Conservation (phyloP, 2,113 vertebrate species). For the Craseonycteris thonglongyai region DNA sequence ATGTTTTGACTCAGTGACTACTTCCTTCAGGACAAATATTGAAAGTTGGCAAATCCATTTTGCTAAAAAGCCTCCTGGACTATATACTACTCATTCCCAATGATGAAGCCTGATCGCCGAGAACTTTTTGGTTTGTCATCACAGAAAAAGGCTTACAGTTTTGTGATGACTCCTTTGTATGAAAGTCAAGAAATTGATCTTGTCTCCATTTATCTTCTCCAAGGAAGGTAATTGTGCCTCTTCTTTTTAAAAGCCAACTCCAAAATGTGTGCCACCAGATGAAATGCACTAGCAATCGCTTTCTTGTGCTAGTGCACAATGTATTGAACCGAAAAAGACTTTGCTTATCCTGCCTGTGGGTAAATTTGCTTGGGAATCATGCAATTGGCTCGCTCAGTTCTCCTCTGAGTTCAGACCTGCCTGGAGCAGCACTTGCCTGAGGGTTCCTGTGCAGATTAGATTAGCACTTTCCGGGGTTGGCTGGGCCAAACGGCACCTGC, state of each 20-base stretch:
- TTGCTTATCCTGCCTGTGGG: neutral
- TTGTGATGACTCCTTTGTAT: neutral
- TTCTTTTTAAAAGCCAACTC: slow-evolving; percentile 38
- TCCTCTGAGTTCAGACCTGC: neutral
- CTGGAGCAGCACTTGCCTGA: neutral
- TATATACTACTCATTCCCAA: neutral
- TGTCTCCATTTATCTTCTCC: neutral
- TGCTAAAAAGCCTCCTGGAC: slow-evolving; percentile 10
- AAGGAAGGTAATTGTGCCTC: neutral
- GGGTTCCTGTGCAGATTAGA: neutral
- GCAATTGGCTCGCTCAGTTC: neutral
- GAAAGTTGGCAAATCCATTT: slow-evolving; percentile 42
- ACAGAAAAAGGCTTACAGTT: neutral
- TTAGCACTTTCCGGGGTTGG: neutral
- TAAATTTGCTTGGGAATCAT: slow-evolving; percentile 15
- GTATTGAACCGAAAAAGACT: neutral
- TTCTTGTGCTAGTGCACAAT: neutral
- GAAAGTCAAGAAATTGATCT: slow-evolving; percentile 2
- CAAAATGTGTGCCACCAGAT: neutral
- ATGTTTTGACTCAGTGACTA: slow-evolving; percentile 61
- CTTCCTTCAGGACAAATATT: slow-evolving; percentile 64
- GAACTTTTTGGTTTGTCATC: neutral
- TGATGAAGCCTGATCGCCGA: neutral
- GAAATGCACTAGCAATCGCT: neutral
- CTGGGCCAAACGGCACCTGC: neutral